phyloP scores from a whole-genome alignment of 2,113 vertebrate genomes.

The Odontophorus gujanensis region DNA sequence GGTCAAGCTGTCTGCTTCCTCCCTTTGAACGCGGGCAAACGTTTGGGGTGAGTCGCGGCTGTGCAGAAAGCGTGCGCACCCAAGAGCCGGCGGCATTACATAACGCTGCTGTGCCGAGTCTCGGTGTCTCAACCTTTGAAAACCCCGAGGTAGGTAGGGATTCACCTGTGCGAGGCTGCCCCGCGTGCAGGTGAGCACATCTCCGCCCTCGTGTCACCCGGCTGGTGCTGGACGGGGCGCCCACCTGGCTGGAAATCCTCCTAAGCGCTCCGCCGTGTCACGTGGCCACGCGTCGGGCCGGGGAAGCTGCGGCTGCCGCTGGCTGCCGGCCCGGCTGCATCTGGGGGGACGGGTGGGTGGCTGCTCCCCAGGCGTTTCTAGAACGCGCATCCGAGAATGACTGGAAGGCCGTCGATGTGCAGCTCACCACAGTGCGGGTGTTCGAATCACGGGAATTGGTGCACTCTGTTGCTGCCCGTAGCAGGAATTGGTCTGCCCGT shows the following conservation, averaged over 20 bases:
- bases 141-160: not conserved
- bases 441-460: not conserved
- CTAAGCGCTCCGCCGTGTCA: not conserved
- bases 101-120: not conserved
- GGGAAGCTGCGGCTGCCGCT: not conserved
- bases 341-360: not conserved
- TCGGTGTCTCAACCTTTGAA: not conserved
- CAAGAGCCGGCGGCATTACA: not conserved
- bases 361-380: not conserved
- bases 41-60: not conserved
- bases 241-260: not conserved
- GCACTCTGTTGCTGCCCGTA: not conserved
- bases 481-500: not conserved
- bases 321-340: not conserved
- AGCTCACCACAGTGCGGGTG: not conserved
- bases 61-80: not conserved
- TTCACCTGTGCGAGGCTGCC: not conserved
- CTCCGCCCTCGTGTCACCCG: fast-evolving
- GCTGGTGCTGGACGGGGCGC: not conserved
- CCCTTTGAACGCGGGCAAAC: not conserved
- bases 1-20: not conserved
- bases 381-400: not conserved
- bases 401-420: not conserved
- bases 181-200: not conserved
- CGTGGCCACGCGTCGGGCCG: not conserved